phyloP scores from a whole-genome alignment of 2,888 invertebrate genomes.

The Ametastegia equiseti region DNA sequence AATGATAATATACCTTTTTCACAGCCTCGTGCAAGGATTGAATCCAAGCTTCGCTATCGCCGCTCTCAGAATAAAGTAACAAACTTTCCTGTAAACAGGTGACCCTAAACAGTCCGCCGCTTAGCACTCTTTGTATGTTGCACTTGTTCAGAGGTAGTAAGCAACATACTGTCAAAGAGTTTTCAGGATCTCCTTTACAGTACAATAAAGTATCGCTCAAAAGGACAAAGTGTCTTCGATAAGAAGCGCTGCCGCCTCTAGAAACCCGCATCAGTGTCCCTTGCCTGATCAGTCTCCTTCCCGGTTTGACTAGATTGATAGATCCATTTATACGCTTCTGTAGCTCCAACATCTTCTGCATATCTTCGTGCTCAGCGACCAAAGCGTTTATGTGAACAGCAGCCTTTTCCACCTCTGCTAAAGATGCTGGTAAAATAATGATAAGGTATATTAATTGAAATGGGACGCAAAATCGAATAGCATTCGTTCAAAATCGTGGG shows the following conservation, averaged over 20 bases:
- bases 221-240: constrained; percentile 81
- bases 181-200: constrained; percentile 82
- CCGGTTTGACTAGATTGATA: constrained; percentile 83
- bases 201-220: constrained; percentile 87
- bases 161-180: constrained; percentile 82
- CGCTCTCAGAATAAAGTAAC: constrained; percentile 79
- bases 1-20: constrained; percentile 71
- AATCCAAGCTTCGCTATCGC: constrained; percentile 80
- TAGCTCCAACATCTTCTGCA: constrained; percentile 82
- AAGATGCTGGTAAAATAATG: constrained; percentile 77
- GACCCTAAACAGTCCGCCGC: constrained; percentile 81
- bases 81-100: constrained; percentile 80
- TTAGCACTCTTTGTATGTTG: constrained; percentile 79
- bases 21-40: constrained; percentile 78
- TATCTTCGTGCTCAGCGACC: constrained; percentile 85
- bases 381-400: constrained; percentile 86
- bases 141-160: constrained; percentile 86
- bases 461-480: neutral
- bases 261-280: constrained; percentile 81
- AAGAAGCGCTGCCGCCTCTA: constrained; percentile 73
- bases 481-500: neutral
- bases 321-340: constrained; percentile 81
- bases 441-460: neutral
- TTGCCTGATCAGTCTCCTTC: constrained; percentile 84
- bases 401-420: constrained; percentile 82